A percentile compares a stretch with the other conserved stretches of the same genome.
Evolutionary conservation across 2,797 vertebrate genomes (phyloP).

Genomic region (Sebastes steindachneri): DNA sequence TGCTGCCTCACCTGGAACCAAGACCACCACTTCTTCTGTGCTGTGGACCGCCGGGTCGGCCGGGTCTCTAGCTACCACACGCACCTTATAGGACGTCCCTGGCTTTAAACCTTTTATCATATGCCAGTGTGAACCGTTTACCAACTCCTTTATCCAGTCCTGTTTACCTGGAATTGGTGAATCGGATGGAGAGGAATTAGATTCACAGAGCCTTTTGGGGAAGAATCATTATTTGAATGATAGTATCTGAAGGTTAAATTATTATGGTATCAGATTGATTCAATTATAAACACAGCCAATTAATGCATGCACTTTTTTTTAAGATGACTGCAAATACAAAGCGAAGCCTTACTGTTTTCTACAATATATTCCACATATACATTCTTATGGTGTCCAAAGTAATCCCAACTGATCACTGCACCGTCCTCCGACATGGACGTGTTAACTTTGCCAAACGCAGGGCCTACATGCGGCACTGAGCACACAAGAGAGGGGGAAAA

Average conservation of each 20-base stretch:
- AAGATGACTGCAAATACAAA: conserved; percentile 33
- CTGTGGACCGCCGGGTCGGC: conserved; percentile 84
- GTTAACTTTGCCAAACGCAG: conserved; percentile 90
- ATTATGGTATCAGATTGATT: neutral
- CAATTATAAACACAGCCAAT: neutral
- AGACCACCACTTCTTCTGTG: conserved; percentile 90
- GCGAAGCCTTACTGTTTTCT: conserved; percentile 93
- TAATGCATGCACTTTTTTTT: conserved; percentile 9
- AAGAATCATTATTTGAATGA: neutral
- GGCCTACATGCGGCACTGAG: conserved; percentile 87
- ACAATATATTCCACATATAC: conserved; percentile 96
- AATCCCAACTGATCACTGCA: conserved; percentile 94
- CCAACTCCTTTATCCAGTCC: conserved; percentile 93
- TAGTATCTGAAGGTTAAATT: neutral
- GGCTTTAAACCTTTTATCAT: conserved; percentile 94
- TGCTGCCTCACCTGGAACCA: conserved; percentile 94
- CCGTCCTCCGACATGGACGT: conserved; percentile 88
- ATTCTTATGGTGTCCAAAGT: conserved; percentile 92
- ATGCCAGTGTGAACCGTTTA: conserved; percentile 92
- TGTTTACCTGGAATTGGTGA: conserved; percentile 89
- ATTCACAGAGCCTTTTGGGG: neutral
- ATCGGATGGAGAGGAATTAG: conserved; percentile 42
- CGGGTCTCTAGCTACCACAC: conserved; percentile 91
- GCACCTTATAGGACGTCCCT: conserved; percentile 93
- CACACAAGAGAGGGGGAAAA: conserved; percentile 71